Percentiles rank a stretch among this genome's conserved stretches.
These are phyloP conservation scores for Archips xylosteana DNA, from an alignment of 2,888 invertebrate species.

Conservation along the genomic window DNA sequence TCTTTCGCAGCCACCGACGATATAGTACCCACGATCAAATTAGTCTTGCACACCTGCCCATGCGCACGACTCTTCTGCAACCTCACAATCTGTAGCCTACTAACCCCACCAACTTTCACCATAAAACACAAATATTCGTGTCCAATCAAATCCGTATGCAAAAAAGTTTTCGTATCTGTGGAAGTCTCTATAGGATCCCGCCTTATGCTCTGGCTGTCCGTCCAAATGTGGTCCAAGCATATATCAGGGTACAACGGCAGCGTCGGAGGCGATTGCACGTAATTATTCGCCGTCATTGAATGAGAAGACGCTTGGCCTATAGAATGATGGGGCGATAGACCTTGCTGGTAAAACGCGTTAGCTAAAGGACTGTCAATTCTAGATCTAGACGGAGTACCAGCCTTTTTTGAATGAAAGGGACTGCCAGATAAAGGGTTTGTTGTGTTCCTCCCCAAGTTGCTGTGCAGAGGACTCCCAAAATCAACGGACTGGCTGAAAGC, in stretches of 20 bases:
- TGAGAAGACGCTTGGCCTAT: slow-evolving; percentile 77
- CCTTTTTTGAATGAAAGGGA: slow-evolving; percentile 72
- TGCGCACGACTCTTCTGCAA: slow-evolving; percentile 87
- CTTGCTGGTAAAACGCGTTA: slow-evolving; percentile 76
- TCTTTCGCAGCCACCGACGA: slow-evolving; percentile 92
- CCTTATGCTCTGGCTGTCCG: slow-evolving; percentile 86
- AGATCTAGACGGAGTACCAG: slow-evolving; percentile 68
- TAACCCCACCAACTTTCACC: slow-evolving; percentile 73
- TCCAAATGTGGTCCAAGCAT: slow-evolving; percentile 96
- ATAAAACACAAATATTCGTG: slow-evolving; percentile 94
- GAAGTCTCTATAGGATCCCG: slow-evolving; percentile 70
- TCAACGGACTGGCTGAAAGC: slow-evolving; percentile 77
- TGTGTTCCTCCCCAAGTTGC: slow-evolving; percentile 61
- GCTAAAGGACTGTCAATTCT: slow-evolving; percentile 79
- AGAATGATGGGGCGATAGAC: slow-evolving; percentile 77
- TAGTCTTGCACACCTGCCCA: slow-evolving; percentile 78
- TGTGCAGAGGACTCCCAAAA: slow-evolving; percentile 75
- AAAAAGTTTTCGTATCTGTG: slow-evolving; percentile 88
- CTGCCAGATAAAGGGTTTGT: slow-evolving; percentile 75
- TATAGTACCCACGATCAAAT: slow-evolving; percentile 91
- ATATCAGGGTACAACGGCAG: slow-evolving; percentile 93
- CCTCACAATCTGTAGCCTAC: slow-evolving; percentile 88
- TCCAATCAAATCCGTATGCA: slow-evolving; percentile 94
- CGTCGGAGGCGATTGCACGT: slow-evolving; percentile 80
- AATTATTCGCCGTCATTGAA: slow-evolving; percentile 78